These are phyloP conservation scores for Columba guinea DNA, from an alignment of 2,797 vertebrate species.

Conservation along the genomic window DNA sequence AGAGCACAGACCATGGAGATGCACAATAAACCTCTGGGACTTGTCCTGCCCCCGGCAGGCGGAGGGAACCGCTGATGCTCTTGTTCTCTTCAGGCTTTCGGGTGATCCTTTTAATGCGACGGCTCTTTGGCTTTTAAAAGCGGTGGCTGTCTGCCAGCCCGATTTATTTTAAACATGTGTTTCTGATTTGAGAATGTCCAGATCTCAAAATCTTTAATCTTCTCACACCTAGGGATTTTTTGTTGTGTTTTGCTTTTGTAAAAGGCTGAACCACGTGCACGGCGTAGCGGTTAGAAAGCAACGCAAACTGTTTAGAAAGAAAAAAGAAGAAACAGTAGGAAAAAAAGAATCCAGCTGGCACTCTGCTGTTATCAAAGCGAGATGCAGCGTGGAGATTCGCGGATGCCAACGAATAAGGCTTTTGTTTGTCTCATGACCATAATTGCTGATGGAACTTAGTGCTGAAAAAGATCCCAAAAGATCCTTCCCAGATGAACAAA, in stretches of 20 bases:
- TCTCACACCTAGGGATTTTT: constrained; percentile 70
- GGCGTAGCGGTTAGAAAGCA: constrained; percentile 44
- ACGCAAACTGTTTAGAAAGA: background rate
- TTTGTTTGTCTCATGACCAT: background rate
- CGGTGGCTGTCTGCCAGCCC: constrained; percentile 51
- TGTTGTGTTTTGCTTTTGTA: constrained; percentile 62
- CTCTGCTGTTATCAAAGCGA: constrained; percentile 14
- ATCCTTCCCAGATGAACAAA: background rate
- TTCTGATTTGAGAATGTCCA: constrained; percentile 70
- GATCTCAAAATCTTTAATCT: constrained; percentile 71
- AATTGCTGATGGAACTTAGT: background rate
- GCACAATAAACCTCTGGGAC: rapidly evolving
- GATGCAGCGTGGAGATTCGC: background rate
- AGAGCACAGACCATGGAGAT: background rate
- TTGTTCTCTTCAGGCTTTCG: constrained; percentile 13
- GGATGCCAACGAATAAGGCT: background rate
- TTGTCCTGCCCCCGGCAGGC: background rate
- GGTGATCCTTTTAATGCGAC: background rate
- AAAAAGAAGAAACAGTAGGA: background rate
- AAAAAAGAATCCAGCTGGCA: background rate
- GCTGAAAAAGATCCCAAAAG: background rate
- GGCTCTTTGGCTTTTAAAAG: constrained; percentile 21
- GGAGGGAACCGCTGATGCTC: background rate
- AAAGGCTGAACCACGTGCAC: constrained; percentile 18
- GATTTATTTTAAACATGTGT: constrained; percentile 65